Evolutionary conservation across 1,140 invertebrate species (phyloP).

Genomic region (Ceratitis capitata): DNA sequence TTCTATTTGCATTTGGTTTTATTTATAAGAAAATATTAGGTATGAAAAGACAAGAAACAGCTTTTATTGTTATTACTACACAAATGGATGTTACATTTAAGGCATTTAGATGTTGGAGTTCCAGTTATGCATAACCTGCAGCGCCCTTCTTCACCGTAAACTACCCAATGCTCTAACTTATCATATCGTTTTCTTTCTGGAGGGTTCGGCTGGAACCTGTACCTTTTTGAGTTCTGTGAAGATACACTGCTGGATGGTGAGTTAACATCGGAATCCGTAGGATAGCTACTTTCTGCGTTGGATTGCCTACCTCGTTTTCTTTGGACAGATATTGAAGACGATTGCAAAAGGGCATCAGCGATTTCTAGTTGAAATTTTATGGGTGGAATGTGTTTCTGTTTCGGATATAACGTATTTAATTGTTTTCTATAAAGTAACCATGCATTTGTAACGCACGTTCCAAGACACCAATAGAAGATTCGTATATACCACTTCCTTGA

Average conservation of each 20-base stretch:
- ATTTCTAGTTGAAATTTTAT: too few relatives aligned
- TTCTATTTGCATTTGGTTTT: background rate
- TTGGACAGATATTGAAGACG: too few relatives aligned
- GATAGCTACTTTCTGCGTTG: too few relatives aligned
- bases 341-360: too few relatives aligned
- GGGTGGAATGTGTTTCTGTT: too few relatives aligned
- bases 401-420: too few relatives aligned
- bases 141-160: constrained; percentile 46
- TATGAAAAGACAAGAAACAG: constrained; percentile 40
- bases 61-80: constrained; percentile 46
- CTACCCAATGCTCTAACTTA: constrained; percentile 45
- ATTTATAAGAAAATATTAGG: background rate
- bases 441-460: too few relatives aligned
- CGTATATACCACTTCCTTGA: too few relatives aligned
- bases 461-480: too few relatives aligned
- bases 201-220: constrained; percentile 43
- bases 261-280: too few relatives aligned
- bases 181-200: constrained; percentile 41
- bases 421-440: too few relatives aligned
- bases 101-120: constrained; percentile 46
- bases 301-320: too few relatives aligned
- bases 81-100: constrained; percentile 46
- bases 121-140: constrained; percentile 46
- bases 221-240: constrained; percentile 41
- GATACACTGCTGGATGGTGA: constrained; percentile 44